These are phyloP conservation scores for Antheraea assamensis DNA, from an alignment of 2,888 invertebrate genomes.

Conservation along the genomic window DNA sequence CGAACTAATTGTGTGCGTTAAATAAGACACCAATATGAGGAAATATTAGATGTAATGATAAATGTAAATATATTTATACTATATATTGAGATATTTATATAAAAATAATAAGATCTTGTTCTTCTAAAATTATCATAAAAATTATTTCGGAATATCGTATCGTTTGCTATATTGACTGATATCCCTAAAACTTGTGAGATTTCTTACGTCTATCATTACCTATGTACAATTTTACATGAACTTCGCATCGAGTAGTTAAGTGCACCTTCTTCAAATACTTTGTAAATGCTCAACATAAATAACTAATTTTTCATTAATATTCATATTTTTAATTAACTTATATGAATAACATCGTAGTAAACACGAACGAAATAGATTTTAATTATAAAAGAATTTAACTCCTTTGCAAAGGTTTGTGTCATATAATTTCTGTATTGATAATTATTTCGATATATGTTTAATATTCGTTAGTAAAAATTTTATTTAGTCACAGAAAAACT, in stretches of 20 bases:
- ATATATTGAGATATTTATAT: constrained; percentile 81
- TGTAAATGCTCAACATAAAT: constrained; percentile 47
- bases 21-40: constrained; percentile 81
- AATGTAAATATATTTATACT: constrained; percentile 81
- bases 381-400: not conserved
- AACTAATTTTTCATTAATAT: constrained; percentile 25
- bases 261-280: constrained; percentile 54
- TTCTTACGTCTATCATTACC: constrained; percentile 55
- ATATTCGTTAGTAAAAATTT: not conserved
- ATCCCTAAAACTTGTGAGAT: constrained; percentile 48
- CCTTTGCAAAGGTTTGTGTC: not conserved
- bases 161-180: constrained; percentile 64
- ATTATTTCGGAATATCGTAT: constrained; percentile 67
- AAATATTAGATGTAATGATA: constrained; percentile 70
- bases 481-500: not conserved
- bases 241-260: constrained; percentile 55
- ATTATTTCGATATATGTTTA: not conserved
- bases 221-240: constrained; percentile 42
- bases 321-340: constrained; percentile 19
- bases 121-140: constrained; percentile 74
- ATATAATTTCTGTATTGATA: not conserved
- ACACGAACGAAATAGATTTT: not conserved
- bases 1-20: constrained; percentile 61
- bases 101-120: constrained; percentile 79
- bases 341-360: constrained; percentile 10